phyloP scores from a whole-genome alignment of 2,888 invertebrate species.

The Rhingia campestris region DNA sequence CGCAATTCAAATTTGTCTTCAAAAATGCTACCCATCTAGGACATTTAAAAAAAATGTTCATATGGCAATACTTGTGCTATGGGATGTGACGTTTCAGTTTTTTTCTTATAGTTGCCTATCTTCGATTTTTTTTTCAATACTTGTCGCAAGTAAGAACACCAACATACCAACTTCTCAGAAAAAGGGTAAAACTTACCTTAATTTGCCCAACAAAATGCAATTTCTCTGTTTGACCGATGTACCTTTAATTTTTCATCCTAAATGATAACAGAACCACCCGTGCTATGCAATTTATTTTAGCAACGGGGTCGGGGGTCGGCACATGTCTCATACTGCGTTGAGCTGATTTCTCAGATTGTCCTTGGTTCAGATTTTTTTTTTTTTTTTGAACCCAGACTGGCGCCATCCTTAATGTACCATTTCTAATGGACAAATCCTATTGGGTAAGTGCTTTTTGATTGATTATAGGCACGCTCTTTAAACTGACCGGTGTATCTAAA shows the following conservation, averaged over 20 bases:
- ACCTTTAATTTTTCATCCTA: neutral
- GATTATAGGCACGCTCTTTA: neutral
- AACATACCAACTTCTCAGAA: neutral
- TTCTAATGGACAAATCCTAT: slow-evolving; percentile 10
- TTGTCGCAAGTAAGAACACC: neutral
- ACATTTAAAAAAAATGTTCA: too few relatives aligned
- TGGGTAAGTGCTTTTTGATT: slow-evolving; percentile 14
- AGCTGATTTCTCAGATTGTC: neutral
- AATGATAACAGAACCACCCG: slow-evolving; percentile 9
- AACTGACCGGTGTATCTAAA: neutral
- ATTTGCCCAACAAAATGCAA: slow-evolving; percentile 2
- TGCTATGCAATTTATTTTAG: slow-evolving; percentile 12
- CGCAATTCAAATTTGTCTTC: too few relatives aligned
- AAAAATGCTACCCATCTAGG: too few relatives aligned
- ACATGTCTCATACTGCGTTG: neutral
- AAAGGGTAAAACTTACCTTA: slow-evolving; percentile 1
- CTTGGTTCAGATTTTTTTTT: neutral
- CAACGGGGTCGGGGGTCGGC: slow-evolving; percentile 9
- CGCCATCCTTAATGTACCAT: slow-evolving; percentile 11
- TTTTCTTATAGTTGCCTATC: neutral
- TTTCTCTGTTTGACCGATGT: neutral
- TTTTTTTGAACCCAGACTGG: neutral
- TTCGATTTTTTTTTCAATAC: neutral
- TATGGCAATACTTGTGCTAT: too few relatives aligned
- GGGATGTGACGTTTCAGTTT: neutral